phyloP scores from a whole-genome alignment of 2,113 vertebrate genomes.

The Clarias batrachus region DNA sequence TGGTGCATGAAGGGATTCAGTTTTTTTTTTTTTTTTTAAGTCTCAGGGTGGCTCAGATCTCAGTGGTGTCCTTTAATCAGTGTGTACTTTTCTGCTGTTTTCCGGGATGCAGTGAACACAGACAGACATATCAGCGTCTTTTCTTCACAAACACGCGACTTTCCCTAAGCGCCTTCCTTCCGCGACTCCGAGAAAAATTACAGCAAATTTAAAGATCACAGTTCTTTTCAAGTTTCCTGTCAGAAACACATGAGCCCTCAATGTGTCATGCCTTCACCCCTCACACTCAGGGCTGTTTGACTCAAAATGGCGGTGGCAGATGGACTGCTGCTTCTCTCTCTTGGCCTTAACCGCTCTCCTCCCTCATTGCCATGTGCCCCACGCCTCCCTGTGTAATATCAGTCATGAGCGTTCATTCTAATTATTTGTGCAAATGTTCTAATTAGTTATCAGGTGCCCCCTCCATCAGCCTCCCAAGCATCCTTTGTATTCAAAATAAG shows the following conservation, averaged over 20 bases:
- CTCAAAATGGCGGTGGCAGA: constrained; percentile 51
- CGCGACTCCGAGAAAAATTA: neutral
- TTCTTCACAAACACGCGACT: neutral
- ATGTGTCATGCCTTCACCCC: constrained; percentile 36
- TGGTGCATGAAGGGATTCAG: neutral
- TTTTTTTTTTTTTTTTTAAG: neutral
- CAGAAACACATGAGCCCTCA: constrained; percentile 13
- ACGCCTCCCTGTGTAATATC: constrained; percentile 76
- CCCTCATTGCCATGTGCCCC: constrained; percentile 68
- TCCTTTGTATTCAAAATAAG: constrained; percentile 81
- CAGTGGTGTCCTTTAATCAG: neutral
- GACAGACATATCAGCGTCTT: too few species aligned
- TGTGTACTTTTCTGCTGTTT: constrained; percentile 11
- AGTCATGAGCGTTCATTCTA: constrained; percentile 79
- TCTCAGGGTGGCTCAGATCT: neutral
- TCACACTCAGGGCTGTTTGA: constrained; percentile 31
- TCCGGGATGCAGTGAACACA: neutral
- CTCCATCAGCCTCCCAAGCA: constrained; percentile 71
- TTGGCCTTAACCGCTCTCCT: constrained; percentile 54
- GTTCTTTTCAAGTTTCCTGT: constrained; percentile 41
- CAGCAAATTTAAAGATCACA: constrained; percentile 33
- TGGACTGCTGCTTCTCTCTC: constrained; percentile 36
- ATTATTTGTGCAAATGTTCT: constrained; percentile 82
- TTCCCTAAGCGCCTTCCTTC: neutral
- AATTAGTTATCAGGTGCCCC: constrained; percentile 77